Evolutionary conservation across 2,888 invertebrate species (phyloP), one percentile per base, ranked within the genome.

Genomic region (Pyrrhia umbra): DNA sequence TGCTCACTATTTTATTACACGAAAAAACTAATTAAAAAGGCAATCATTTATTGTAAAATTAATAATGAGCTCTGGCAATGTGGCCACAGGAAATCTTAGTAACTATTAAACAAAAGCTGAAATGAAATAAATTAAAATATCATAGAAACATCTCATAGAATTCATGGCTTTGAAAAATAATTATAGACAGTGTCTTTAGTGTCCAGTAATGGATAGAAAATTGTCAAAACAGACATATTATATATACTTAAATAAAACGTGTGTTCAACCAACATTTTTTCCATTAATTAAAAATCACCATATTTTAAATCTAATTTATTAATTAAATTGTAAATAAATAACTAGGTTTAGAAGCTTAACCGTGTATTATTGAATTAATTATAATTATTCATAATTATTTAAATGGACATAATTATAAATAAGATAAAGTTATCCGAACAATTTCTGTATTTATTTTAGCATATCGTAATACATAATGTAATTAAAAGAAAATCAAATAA

Each of bases 381-480:
- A 79, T 65, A 88, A 87, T 85, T 83, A 77, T 65, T 75, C 59
- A 79, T 90, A 90, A 90, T 91, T 90, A 93, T 92, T 92, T 92
- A 91, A 85, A 87, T 91, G 89, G 85, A 92, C 87, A 91, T 92
- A 82, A 80, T 76, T 80, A 82, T 83, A 79, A 79, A 79, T 91
- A 89, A 81, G 77, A 86, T 90, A 91, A 92, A 90, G 81, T 90
- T 93, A 93, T 89, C 84, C 87, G 87, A 91, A 90, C 90, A 88
- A 88, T 90, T 90, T 91, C 91, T 94, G 94, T 95, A 95, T 94
- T 95, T 95, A 95, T 95, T 95, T 93, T 94, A 95, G 92, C 89
- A 91, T 93, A 93, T 88, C 83, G 85, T 90, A 87, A 81, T 81
- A 79, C 63, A 73, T 90, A 88, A 90, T 94, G 91, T 93, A 93